Evolutionary conservation across 2,113 vertebrate species (phyloP), one percentile per base, ranked within the genome.

Genomic region (Coregonus clupeaformis): DNA sequence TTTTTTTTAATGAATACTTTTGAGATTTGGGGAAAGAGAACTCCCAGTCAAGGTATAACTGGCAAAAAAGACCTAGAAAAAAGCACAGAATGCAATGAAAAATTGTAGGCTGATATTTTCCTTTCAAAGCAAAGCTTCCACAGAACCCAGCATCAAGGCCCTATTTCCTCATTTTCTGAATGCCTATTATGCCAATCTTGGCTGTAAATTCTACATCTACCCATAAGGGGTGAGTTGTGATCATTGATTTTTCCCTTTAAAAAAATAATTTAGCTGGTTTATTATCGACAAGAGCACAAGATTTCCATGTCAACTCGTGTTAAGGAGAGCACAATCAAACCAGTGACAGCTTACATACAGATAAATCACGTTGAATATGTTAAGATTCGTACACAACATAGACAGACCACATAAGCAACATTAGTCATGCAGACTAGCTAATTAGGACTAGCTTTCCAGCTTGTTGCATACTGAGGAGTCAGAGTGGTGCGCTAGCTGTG

Each of bases 391-490:
- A 82, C 68, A 52, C 67, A 66, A 66, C 55, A 68, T 76, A 22
- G 20, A 82, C 74, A 74, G 47, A 81, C 62, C 49, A 18, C 49
- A 52, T 52, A 16, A 52, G 49, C 49, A 52, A 52, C 4, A 18
- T 18, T 52, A 73, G 77, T 84, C 75, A 83, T 72, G 75, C 80
- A 18, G 76, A 77, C 74, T 57, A 80, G 80, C 79, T 88, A 87
- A 91, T 89, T 89, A 89, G 80, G 71, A 49, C 79, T 81, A 74
- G 81, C 84, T 77, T 69, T 77, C 74, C 81, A 82, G 78, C 85
- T 82, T 82, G 59, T 77, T 71, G 80, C 83, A 77, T 86, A 88
- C 82, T 82, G 83, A 79, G 77, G 70, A 80, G 66, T 86, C 24
- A 64, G 24, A 64, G 7, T 14, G 62, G 24, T 12, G 12, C 25